Evolutionary conservation across 2,113 vertebrate genomes (phyloP).

Genomic region (Gila orcuttii): DNA sequence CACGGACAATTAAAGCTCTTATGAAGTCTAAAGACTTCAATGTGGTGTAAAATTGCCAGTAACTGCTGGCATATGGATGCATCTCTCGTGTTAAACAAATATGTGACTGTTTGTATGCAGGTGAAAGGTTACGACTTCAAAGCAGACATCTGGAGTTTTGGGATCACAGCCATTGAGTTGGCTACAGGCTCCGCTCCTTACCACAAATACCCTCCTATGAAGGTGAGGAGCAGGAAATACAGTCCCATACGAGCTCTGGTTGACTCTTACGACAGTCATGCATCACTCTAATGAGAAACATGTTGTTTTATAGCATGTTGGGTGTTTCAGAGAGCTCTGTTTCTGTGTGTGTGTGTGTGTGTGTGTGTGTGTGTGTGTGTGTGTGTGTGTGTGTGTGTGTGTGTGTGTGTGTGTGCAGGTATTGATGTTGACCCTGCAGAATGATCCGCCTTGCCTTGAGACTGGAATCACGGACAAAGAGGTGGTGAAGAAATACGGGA

Average conservation of each 20-base stretch:
- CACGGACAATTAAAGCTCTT: conserved; percentile 8
- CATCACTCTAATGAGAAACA: background rate
- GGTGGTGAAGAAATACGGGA: conserved; percentile 98
- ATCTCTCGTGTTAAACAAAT: background rate
- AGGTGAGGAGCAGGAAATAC: conserved; percentile 73
- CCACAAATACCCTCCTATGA: conserved; percentile 98
- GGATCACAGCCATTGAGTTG: conserved; percentile 97
- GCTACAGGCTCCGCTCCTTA: conserved; percentile 97
- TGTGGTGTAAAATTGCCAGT: conserved; percentile 15
- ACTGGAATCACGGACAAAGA: conserved; percentile 98
- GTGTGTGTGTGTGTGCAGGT: conserved; percentile 78
- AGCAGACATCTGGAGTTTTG: conserved; percentile 99
- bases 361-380: too few species aligned
- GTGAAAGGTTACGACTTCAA: conserved; percentile 98
- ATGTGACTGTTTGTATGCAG: conserved; percentile 67
- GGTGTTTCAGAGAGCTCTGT: background rate
- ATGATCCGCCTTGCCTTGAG: conserved; percentile 94
- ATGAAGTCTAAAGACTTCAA: background rate
- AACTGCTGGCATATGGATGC: background rate
- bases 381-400: background rate
- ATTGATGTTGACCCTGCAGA: conserved; percentile 97
- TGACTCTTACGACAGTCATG: background rate
- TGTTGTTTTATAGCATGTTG: background rate
- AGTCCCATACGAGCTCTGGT: background rate
- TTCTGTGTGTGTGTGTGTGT: conserved; percentile 46